These are phyloP conservation scores for Apamea monoglypha DNA, from an alignment of 2,888 invertebrate species.

Conservation along the genomic window DNA sequence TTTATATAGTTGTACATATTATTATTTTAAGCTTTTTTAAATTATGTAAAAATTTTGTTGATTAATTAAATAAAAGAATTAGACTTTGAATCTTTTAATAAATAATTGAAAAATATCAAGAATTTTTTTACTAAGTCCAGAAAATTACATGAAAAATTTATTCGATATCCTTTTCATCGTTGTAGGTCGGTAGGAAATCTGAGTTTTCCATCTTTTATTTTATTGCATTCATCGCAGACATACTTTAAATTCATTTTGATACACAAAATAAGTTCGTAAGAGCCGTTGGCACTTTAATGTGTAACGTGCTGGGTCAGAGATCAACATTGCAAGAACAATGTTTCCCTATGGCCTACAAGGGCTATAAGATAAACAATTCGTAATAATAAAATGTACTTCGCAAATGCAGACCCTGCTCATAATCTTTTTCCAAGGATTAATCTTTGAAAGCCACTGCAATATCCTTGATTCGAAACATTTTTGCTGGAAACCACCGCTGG, in stretches of 20 bases:
- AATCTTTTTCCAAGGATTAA: neutral
- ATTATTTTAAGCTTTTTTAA: no score
- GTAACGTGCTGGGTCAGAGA: conserved; percentile 48
- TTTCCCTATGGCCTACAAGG: conserved; percentile 34
- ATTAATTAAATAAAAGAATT: no score
- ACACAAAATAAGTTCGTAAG: conserved; percentile 19
- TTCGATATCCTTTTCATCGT: neutral
- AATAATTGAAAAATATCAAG: neutral
- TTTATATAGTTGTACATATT: no score
- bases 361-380: conserved; percentile 24
- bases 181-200: no score
- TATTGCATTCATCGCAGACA: neutral
- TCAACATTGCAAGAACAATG: conserved; percentile 31
- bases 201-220: neutral
- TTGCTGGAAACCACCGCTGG: no score
- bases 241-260: conserved; percentile 28
- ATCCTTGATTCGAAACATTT: neutral
- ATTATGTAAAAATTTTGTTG: no score
- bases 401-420: neutral
- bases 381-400: conserved; percentile 10
- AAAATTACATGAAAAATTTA: neutral
- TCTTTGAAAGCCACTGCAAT: neutral
- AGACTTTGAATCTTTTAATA: no score
- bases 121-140: no score
- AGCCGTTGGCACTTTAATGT: conserved; percentile 25